Percentiles rank a stretch among this genome's conserved stretches.
Conservation (phyloP, 2,113 vertebrate genomes). For the Donacobius atricapilla region DNA sequence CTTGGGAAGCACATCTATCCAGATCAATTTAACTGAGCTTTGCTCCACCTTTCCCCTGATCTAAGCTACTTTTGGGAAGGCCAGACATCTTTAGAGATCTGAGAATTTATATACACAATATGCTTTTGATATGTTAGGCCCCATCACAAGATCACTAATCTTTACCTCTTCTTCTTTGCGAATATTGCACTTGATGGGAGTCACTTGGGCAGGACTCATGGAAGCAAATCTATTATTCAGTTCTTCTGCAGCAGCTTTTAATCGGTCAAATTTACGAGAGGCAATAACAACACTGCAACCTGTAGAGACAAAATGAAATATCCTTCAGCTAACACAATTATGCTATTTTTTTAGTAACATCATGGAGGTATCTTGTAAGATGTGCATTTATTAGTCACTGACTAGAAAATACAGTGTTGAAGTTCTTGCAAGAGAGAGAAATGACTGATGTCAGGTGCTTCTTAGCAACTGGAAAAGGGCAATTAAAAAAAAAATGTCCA, state of each 20-base stretch:
- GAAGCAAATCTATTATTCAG: conserved; percentile 71
- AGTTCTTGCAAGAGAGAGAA: not conserved
- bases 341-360: not conserved
- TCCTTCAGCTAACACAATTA: not conserved
- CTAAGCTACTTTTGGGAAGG: not conserved
- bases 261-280: conserved; percentile 81
- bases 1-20: not conserved
- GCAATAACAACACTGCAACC: conserved; percentile 91
- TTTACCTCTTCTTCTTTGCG: conserved; percentile 87
- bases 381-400: not conserved
- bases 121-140: not conserved
- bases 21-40: not conserved
- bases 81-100: not conserved
- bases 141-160: not conserved
- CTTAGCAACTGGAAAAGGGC: conserved; percentile 15
- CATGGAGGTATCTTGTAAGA: not conserved
- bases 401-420: not conserved
- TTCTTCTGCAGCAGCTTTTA: conserved; percentile 79
- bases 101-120: not conserved
- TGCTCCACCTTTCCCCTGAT: not conserved
- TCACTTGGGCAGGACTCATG: conserved; percentile 68
- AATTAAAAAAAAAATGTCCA: not conserved
- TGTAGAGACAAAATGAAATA: conserved; percentile 54
- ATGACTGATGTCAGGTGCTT: not conserved
- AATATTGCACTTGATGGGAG: conserved; percentile 86